Percentiles rank a stretch among this genome's conserved stretches.
Evolutionary conservation across 1,140 invertebrate genomes (phyloP).

Genomic region (Drosophila kikkawai): DNA sequence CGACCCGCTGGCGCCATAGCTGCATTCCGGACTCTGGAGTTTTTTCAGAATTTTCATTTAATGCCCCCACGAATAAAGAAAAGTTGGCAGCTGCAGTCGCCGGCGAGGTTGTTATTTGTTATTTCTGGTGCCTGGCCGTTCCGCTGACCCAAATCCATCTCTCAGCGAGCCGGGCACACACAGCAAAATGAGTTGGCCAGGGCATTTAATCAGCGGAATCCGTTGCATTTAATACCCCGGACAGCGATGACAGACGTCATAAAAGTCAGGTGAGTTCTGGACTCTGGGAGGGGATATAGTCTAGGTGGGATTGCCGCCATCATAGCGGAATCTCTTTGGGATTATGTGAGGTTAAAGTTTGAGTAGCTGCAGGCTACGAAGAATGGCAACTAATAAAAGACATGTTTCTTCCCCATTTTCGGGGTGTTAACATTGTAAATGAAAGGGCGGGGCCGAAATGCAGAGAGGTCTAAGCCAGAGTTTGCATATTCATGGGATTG

Average conservation of each 20-base stretch:
- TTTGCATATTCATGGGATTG: constrained; percentile 46
- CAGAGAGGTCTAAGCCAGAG: constrained; percentile 31
- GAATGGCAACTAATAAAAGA: constrained; percentile 25
- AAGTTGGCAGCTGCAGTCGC: constrained; percentile 50
- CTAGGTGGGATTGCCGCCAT: constrained; percentile 5
- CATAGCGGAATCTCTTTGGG: constrained; percentile 19
- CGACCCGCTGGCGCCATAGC: constrained; percentile 28
- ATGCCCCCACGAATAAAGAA: constrained; percentile 50
- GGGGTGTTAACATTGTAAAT: constrained; percentile 50
- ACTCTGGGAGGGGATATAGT: not conserved
- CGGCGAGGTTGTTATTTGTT: constrained; percentile 8
- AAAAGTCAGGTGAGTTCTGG: constrained; percentile 28
- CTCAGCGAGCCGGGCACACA: constrained; percentile 39
- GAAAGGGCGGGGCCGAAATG: constrained; percentile 27
- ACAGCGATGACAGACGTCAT: constrained; percentile 45
- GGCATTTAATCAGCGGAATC: constrained; percentile 56
- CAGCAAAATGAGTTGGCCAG: constrained; percentile 56
- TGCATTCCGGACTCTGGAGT: constrained; percentile 34
- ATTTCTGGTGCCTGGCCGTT: constrained; percentile 33
- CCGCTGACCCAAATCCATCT: constrained; percentile 61
- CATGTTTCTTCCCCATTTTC: constrained; percentile 14
- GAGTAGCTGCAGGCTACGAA: constrained; percentile 12
- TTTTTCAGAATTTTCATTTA: constrained; percentile 53
- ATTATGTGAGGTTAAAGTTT: constrained; percentile 45
- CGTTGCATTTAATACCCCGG: constrained; percentile 44